A percentile compares a stretch with the other conserved stretches of the same genome.
These are phyloP conservation scores for Chaenogobius annularis DNA, from an alignment of 2,113 vertebrate genomes.

Conservation along the genomic window DNA sequence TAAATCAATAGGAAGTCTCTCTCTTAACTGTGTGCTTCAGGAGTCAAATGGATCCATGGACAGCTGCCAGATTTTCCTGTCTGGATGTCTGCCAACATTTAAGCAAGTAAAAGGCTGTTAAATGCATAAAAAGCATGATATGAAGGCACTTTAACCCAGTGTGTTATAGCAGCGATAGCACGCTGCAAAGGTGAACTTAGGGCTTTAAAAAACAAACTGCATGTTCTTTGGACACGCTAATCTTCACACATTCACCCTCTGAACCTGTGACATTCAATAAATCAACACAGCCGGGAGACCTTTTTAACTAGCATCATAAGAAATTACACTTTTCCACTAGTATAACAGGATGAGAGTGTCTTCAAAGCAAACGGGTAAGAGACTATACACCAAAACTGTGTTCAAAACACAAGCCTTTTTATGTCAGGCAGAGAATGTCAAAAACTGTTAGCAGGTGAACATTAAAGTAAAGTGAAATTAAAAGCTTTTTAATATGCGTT, in stretches of 20 bases:
- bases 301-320: constrained; percentile 5
- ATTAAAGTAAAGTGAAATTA: not conserved
- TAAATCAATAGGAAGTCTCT: constrained; percentile 56
- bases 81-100: constrained; percentile 62
- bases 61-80: constrained; percentile 57
- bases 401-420: not conserved
- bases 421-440: not conserved
- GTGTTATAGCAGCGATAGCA: constrained; percentile 8
- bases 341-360: not conserved
- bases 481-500: not conserved
- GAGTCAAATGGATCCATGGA: constrained; percentile 67
- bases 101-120: constrained; percentile 54
- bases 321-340: constrained; percentile 1
- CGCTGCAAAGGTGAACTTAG: constrained; percentile 23
- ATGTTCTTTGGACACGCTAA: constrained; percentile 2
- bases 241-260: not conserved
- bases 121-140: constrained; percentile 39
- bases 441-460: not conserved
- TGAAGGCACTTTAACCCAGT: constrained; percentile 30
- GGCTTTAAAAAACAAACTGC: constrained; percentile 22
- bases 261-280: constrained; percentile 4
- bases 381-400: not conserved
- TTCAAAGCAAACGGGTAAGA: not conserved
- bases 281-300: constrained; percentile 5
- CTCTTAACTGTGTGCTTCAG: constrained; percentile 62